phyloP scores from a whole-genome alignment of 2,797 vertebrate species.

The Melanotaenia trifasciata region DNA sequence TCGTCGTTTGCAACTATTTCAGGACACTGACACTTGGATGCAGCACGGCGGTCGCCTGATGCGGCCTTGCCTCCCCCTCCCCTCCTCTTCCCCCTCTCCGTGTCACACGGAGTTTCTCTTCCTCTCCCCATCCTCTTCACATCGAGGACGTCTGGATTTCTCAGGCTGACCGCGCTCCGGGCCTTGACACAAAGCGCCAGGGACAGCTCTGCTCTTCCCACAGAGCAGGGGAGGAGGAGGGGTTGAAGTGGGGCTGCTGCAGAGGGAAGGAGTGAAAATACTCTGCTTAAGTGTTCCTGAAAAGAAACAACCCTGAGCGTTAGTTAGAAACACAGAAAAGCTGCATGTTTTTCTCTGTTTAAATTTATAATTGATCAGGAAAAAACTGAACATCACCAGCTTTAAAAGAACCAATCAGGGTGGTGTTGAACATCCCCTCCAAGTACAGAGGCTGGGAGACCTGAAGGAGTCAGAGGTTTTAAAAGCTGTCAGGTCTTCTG shows the following conservation, averaged over 20 bases:
- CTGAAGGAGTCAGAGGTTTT: too few species aligned
- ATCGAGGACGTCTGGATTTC: constrained; percentile 63
- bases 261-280: constrained; percentile 47
- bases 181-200: constrained; percentile 70
- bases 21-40: constrained; percentile 74
- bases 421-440: too few species aligned
- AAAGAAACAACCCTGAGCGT: constrained; percentile 27
- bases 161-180: constrained; percentile 42
- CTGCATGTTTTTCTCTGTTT: too few species aligned
- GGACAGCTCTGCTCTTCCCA: constrained; percentile 69
- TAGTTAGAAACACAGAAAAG: too few species aligned
- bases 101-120: constrained; percentile 61
- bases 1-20: constrained; percentile 73
- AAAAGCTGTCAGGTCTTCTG: too few species aligned
- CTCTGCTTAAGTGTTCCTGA: constrained; percentile 52
- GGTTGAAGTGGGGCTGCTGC: constrained; percentile 33
- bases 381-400: neutral
- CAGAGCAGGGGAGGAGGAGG: constrained; percentile 21
- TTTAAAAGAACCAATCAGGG: too few species aligned
- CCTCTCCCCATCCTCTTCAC: constrained; percentile 52
- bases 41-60: constrained; percentile 66
- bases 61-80: constrained; percentile 52
- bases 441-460: too few species aligned
- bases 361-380: neutral
- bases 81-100: constrained; percentile 11